Evolutionary conservation across 2,797 vertebrate species (phyloP).

Genomic region (Ctenopoma kingsleyae): DNA sequence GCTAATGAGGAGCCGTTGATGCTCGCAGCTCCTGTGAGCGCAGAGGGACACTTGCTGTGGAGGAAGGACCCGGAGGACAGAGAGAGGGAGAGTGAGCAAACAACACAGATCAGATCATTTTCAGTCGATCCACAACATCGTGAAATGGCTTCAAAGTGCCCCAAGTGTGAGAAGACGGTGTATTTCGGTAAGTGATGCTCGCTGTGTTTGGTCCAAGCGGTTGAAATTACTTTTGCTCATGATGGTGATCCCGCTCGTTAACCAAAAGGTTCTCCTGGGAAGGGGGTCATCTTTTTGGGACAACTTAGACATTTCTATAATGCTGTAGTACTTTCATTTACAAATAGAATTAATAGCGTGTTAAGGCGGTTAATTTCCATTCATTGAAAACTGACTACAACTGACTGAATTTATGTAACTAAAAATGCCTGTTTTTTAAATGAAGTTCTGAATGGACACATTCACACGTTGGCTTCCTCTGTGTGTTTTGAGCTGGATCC

Average conservation of each 20-base stretch:
- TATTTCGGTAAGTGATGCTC: conserved; percentile 92
- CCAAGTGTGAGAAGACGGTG: conserved; percentile 96
- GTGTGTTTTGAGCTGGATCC: background rate
- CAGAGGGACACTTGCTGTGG: conserved; percentile 63
- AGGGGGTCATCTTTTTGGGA: background rate
- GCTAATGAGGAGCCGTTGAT: conserved; percentile 72
- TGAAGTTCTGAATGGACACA: conserved; percentile 8
- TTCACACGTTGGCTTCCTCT: background rate
- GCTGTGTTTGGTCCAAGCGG: background rate
- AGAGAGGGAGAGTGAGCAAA: conserved; percentile 31
- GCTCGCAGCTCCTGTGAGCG: conserved; percentile 49
- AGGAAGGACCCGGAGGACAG: conserved; percentile 27
- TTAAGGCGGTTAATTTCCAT: background rate
- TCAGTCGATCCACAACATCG: conserved; percentile 29
- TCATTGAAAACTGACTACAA: conserved; percentile 15
- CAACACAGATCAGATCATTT: conserved; percentile 31
- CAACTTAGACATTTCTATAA: background rate
- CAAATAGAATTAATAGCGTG: fast-evolving
- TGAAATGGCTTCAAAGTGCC: conserved; percentile 94
- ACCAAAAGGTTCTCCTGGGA: background rate
- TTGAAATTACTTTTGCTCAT: conserved; percentile 32
- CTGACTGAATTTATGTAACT: background rate
- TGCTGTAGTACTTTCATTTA: background rate
- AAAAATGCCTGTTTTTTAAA: conserved; percentile 14
- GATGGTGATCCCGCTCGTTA: conserved; percentile 11